Base-by-base conservation (phyloP, 1,140 invertebrate species). In the Cepaea nemoralis region DNA sequence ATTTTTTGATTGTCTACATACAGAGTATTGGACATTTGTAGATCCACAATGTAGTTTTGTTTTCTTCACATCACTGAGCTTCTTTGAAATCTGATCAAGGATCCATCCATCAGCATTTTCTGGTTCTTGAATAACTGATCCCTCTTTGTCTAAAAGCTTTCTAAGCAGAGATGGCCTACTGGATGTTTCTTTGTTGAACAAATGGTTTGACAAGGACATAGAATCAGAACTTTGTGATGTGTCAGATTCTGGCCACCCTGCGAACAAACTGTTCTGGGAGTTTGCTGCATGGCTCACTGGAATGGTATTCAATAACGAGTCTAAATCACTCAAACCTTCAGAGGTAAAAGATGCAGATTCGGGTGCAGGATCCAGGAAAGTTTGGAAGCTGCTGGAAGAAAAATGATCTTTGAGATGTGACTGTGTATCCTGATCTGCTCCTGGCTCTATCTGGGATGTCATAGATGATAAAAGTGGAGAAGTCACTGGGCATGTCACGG, bases 111-210 rank as follows among this genome's bases (percentile, higher is more conserved):
- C 40, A 31, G 42, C 45, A 12, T 63, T 78, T 42, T 69, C 1
- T 1, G 77, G 77, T 1, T 66, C 77, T 69, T 78, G 77, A 45
- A 69, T 69, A 67, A 27, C 42, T 69, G 33, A 63, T 31, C 77
- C 63, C 27, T 77, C 75, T 63, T 78, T 78, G 42, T 78, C 63
- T 22, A 78, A 45, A 12, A 78, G 42, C 24, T 3, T 78, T 31
- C 77, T 35, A 48, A 78, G 66, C n/a, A 78, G 63, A 40, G 77
- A 78, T 16, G 59, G 63, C 8, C 63, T 37, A 6, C 37, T 24
- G 3, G 19, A 59, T 14, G 48, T 63, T 37, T 77, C 75, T 40
- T 35, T 66, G 35, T 75, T 45, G n/a, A n/a, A n/a, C n/a, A n/a
- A n/a, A n/a, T n/a, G n/a, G n/a, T n/a, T n/a, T n/a, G n/a, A n/a